Conservation (phyloP, 2,797 vertebrate species). For the Lithobates pipiens region DNA sequence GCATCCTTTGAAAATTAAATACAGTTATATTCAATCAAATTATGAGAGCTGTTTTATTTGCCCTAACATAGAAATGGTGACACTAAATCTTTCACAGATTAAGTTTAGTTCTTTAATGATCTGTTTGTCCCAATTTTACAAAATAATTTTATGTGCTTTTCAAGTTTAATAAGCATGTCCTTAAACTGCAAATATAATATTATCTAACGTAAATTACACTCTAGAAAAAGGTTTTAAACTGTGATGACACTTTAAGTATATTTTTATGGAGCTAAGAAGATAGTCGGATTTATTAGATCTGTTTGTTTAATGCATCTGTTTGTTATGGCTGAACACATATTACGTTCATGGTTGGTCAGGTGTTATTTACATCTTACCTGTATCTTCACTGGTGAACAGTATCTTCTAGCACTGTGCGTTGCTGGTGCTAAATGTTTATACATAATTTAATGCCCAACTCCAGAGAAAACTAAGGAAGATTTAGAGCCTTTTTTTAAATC, state of each 20-base stretch:
- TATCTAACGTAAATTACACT: slow-evolving; percentile 22
- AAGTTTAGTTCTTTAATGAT: slow-evolving; percentile 44
- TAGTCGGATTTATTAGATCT: neutral
- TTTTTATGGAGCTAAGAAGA: neutral
- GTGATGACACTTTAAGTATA: neutral
- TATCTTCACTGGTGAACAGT: no score
- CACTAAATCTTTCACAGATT: slow-evolving; percentile 25
- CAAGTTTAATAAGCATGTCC: slow-evolving; percentile 10
- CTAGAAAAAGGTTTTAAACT: neutral
- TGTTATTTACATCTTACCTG: no score
- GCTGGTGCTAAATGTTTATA: no score
- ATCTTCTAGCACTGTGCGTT: no score
- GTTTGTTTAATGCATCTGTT: no score
- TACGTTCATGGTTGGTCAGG: no score
- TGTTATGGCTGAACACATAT: no score
- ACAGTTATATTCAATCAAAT: slow-evolving; percentile 43
- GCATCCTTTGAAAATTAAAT: slow-evolving; percentile 36
- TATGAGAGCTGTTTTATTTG: slow-evolving; percentile 31
- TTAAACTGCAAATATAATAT: slow-evolving; percentile 29
- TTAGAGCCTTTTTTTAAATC: no score
- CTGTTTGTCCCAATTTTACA: slow-evolving; percentile 43
- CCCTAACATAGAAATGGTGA: slow-evolving; percentile 14
- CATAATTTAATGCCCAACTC: no score
- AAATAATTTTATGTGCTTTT: slow-evolving; percentile 42
- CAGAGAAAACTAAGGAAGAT: no score